phyloP scores from a whole-genome alignment of 2,797 vertebrate genomes.

The Chrysocyon brachyurus region DNA sequence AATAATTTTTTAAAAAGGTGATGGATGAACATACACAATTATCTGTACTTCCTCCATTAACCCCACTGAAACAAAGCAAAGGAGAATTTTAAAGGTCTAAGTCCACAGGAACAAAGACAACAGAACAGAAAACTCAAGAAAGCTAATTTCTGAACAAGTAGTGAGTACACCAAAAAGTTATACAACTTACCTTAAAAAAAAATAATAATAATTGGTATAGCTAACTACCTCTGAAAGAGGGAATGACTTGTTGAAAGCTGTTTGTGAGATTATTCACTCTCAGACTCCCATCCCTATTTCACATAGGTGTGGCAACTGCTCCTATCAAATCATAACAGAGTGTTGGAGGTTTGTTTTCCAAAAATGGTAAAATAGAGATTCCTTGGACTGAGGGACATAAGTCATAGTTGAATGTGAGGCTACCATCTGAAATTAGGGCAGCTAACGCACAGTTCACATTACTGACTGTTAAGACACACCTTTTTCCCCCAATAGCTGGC shows the following conservation, averaged over 20 bases:
- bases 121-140: background rate
- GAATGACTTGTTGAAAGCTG: background rate
- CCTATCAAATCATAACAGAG: background rate
- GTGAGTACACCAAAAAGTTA: background rate
- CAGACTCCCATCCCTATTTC: background rate
- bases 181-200: background rate
- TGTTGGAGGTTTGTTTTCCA: background rate
- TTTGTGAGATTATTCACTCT: background rate
- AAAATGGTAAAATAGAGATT: background rate
- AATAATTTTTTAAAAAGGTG: background rate
- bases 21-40: background rate
- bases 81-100: background rate
- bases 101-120: background rate
- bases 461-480: background rate
- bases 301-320: background rate
- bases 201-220: background rate
- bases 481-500: background rate
- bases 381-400: background rate
- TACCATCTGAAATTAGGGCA: background rate
- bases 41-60: background rate
- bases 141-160: background rate
- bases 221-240: background rate
- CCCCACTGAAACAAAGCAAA: background rate
- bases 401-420: background rate
- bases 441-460: background rate